Evolutionary conservation across 1,140 invertebrate species (phyloP).

Genomic region (Antheraea pernyi): DNA sequence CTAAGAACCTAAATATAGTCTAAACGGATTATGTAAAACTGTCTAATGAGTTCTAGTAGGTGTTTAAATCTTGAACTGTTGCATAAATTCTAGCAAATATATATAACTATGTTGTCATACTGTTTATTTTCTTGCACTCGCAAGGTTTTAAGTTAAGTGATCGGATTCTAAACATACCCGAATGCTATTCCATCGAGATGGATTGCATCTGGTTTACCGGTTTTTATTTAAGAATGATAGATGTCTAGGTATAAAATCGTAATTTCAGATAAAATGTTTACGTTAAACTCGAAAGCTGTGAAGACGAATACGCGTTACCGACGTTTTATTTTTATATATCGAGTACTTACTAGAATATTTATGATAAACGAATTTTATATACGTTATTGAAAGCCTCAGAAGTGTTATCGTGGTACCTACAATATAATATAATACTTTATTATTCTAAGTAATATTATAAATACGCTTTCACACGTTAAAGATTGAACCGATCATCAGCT

Average conservation of each 20-base stretch:
- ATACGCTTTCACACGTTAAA: too few relatives aligned
- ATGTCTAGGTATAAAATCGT: neutral
- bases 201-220: neutral
- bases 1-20: too few relatives aligned
- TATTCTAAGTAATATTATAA: too few relatives aligned
- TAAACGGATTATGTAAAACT: too few relatives aligned
- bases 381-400: too few relatives aligned
- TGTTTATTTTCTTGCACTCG: neutral
- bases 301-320: neutral
- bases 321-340: neutral
- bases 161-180: neutral
- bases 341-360: constrained; percentile 1
- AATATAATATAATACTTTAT: too few relatives aligned
- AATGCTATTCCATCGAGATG: neutral
- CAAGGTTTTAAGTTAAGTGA: neutral
- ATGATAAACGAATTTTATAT: neutral
- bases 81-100: neutral
- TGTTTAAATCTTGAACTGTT: too few relatives aligned
- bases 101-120: neutral
- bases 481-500: too few relatives aligned
- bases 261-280: neutral
- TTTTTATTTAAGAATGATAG: neutral
- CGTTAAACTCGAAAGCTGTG: neutral
- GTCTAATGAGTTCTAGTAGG: too few relatives aligned
- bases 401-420: too few relatives aligned